Conservation (phyloP, 2,888 invertebrate genomes). For the Lepidochrysops patricia region DNA sequence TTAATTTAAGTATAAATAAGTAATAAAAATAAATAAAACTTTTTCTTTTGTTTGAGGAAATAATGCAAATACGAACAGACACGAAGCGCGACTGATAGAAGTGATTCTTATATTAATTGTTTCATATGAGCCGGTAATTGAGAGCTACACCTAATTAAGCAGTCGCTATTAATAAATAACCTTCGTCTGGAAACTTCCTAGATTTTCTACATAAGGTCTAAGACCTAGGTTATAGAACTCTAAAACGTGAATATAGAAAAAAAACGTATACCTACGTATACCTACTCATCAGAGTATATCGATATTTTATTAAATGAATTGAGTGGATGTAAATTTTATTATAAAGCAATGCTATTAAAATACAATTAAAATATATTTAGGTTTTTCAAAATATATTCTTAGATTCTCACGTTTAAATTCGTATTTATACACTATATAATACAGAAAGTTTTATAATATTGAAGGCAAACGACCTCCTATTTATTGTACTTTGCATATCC, state of each 20-base stretch:
- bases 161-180: conserved; percentile 21
- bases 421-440: neutral
- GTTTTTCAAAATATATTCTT: neutral
- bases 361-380: neutral
- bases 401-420: neutral
- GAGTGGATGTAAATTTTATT: too few species aligned
- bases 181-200: conserved; percentile 7
- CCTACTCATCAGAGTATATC: too few species aligned
- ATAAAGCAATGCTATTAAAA: too few species aligned
- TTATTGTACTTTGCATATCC: neutral
- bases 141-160: conserved; percentile 20
- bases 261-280: too few species aligned
- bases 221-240: neutral
- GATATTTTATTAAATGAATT: too few species aligned
- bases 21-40: too few species aligned
- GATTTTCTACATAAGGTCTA: neutral
- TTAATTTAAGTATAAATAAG: too few species aligned
- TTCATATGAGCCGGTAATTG: conserved; percentile 19
- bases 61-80: neutral
- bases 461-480: neutral
- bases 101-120: conserved; percentile 24
- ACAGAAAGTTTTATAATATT: neutral
- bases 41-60: neutral
- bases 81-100: conserved; percentile 16
- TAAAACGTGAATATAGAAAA: too few species aligned